A percentile compares a stretch with the other conserved stretches of the same genome.
phyloP scores from a whole-genome alignment of 2,113 vertebrate genomes.

The Otus sunia region DNA sequence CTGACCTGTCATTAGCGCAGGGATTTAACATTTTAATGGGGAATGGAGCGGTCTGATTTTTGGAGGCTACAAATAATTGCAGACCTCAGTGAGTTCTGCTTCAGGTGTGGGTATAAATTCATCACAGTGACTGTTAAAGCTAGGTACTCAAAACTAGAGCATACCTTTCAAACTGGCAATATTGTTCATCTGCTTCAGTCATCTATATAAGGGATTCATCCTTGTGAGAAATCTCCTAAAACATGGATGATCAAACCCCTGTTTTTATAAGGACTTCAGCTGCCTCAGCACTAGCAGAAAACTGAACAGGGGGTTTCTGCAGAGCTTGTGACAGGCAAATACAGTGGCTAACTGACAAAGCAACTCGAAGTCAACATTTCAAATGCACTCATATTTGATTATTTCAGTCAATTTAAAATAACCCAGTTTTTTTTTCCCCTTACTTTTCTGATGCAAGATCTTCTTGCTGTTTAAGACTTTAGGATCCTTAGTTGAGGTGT shows the following conservation, averaged over 20 bases:
- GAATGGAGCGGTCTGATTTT: neutral
- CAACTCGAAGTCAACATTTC: neutral
- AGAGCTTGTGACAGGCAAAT: neutral
- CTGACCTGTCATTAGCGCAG: neutral
- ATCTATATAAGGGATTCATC: neutral
- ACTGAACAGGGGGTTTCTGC: neutral
- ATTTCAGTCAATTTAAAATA: neutral
- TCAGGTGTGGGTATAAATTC: neutral
- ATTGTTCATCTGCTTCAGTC: neutral
- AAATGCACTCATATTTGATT: neutral
- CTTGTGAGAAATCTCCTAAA: neutral
- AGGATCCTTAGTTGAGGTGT: neutral
- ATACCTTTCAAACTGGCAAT: neutral
- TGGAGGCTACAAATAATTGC: neutral
- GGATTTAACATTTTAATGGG: neutral
- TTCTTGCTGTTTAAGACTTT: neutral
- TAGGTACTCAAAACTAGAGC: neutral
- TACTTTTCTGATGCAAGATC: neutral
- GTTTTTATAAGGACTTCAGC: neutral
- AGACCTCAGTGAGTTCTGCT: neutral
- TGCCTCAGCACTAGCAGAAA: neutral
- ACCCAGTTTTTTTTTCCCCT: accelerated
- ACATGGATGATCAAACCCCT: neutral
- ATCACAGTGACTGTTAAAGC: neutral
- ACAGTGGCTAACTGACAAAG: neutral